phyloP scores from a whole-genome alignment of 2,888 invertebrate genomes.

The Villa cingulata region DNA sequence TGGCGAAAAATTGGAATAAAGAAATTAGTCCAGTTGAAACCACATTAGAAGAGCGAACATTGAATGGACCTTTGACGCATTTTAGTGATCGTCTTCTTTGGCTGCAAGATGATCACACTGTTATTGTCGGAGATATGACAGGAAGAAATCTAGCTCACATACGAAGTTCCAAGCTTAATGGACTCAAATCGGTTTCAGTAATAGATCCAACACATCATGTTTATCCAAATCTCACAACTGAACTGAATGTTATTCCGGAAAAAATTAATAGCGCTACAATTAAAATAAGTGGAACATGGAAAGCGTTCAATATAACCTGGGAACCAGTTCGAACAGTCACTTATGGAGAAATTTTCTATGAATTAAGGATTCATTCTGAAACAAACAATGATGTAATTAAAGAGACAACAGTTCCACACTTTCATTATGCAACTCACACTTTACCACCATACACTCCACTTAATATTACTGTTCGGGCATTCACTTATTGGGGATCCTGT shows the following conservation, averaged over 20 bases:
- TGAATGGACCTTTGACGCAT: conserved; percentile 62
- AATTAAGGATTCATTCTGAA: conserved; percentile 46
- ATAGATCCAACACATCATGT: conserved; percentile 52
- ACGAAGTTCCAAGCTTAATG: conserved; percentile 48
- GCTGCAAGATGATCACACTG: conserved; percentile 60
- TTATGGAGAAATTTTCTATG: conserved; percentile 70
- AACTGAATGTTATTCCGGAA: conserved; percentile 58
- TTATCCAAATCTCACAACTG: conserved; percentile 17
- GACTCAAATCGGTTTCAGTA: conserved; percentile 55
- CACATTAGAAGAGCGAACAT: conserved; percentile 36
- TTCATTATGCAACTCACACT: conserved; percentile 38
- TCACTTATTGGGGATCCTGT: conserved; percentile 74
- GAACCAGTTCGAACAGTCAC: conserved; percentile 57
- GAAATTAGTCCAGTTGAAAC: conserved; percentile 20
- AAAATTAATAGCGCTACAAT: conserved; percentile 53
- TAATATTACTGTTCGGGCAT: conserved; percentile 61
- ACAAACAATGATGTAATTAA: conserved; percentile 4
- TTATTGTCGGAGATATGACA: conserved; percentile 60
- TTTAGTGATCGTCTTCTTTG: conserved; percentile 72
- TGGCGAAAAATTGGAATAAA: conserved; percentile 44
- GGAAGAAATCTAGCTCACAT: conserved; percentile 59
- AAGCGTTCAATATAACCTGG: conserved; percentile 77
- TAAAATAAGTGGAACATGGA: conserved; percentile 57
- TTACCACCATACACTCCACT: conserved; percentile 57
- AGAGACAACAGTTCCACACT: conserved; percentile 39